These are phyloP conservation scores for Tubulanus polymorphus DNA, from an alignment of 2,888 invertebrate species.

Conservation along the genomic window DNA sequence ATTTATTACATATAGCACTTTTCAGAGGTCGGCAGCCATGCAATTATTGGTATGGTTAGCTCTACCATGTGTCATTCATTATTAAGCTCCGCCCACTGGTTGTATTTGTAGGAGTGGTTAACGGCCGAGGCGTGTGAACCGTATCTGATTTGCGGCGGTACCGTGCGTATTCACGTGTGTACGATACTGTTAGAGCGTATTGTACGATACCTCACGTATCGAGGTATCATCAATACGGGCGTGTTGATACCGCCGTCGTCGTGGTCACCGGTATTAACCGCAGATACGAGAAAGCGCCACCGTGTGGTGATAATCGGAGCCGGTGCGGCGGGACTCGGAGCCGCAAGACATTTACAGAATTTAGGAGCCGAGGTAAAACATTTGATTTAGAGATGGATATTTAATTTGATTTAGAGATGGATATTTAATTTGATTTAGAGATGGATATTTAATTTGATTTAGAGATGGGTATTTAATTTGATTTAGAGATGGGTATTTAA, in stretches of 20 bases:
- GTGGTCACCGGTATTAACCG: not conserved
- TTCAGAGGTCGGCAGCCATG: too few relatives aligned
- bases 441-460: not conserved
- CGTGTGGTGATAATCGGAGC: slow-evolving; percentile 55
- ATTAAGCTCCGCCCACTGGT: too few relatives aligned
- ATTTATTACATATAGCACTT: too few relatives aligned
- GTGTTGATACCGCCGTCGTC: slow-evolving; percentile 24
- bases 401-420: too few relatives aligned
- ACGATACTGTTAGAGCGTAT: slow-evolving; percentile 39
- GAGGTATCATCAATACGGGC: slow-evolving; percentile 51
- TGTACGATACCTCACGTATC: slow-evolving; percentile 44
- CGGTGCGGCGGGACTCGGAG: slow-evolving; percentile 55
- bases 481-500: too few relatives aligned
- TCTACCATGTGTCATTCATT: too few relatives aligned
- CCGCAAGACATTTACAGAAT: slow-evolving; percentile 54
- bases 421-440: too few relatives aligned
- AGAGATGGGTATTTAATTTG: not conserved
- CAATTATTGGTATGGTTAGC: too few relatives aligned
- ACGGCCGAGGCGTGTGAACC: slow-evolving; percentile 38
- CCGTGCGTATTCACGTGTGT: slow-evolving; percentile 46
- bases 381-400: too few relatives aligned
- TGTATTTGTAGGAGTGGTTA: slow-evolving; percentile 53
- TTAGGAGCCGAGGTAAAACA: slow-evolving; percentile 51
- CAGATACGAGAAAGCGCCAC: slow-evolving; percentile 21
- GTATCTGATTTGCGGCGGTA: slow-evolving; percentile 50